Evolutionary conservation across 2,797 vertebrate species (phyloP), one percentile per base, ranked within the genome.

Genomic region (Leucoraja ocellata): DNA sequence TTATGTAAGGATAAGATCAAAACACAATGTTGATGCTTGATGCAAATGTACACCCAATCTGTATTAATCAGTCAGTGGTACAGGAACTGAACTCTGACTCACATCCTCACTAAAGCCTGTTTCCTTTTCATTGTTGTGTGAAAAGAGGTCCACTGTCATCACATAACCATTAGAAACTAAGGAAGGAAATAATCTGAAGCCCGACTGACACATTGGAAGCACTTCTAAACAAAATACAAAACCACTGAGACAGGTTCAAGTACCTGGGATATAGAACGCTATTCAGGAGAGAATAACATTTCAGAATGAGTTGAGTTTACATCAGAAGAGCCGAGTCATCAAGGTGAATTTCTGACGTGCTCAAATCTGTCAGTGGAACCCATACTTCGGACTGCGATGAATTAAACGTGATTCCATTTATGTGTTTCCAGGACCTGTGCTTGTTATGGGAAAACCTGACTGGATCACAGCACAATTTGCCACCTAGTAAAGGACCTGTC

Each of bases 91-190:
- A 5, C 16, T 16, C 14, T 36, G 63, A 88, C 84, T 88, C 61
- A n/a, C 25, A 28, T 61, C 65, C 58, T 58, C 7, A 13, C 3
- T 68, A 68, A 88, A 9, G 2, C n/a, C 84, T 18, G n/a, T 88
- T n/a, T 88, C 84, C 63, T 65, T 32, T 65, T 68, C 84, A 68
- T 36, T 61, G 36, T 28, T 61, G 5, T 65, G 65, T 65, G 84
- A 68, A 63, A 88, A 18, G 84, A 68, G 84, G 84, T 6, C 18
- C n/a, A 23, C 84, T 88, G 84, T 88, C 84, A 88, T 86, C 83
- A 86, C 83, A 86, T 86, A 32, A 28, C 58, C 58, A 86, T 88
- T 88, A 88, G n/a, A 36, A 36, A 9, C 61, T 68, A 18, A 36
- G n/a, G 28, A 58, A 86, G 83, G 83, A 86, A 86, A 86, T 86